Conservation (phyloP, 2,888 invertebrate species). For the Stratiomys singularior region DNA sequence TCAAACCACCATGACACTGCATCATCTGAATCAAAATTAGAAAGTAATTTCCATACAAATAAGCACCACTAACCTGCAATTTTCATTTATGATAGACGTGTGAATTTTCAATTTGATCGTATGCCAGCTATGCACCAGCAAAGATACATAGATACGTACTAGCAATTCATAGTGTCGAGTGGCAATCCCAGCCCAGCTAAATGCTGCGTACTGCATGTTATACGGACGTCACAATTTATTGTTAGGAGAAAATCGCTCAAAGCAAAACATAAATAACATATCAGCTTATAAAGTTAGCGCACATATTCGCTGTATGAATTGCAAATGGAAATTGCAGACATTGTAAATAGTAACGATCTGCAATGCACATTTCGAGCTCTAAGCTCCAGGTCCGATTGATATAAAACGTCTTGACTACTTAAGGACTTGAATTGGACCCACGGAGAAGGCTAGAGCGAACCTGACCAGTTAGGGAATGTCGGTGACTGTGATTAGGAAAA, state of each 20-base stretch:
- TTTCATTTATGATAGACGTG: constrained; percentile 42
- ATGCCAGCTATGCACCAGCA: background rate
- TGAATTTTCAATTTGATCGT: constrained; percentile 44
- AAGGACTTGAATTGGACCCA: background rate
- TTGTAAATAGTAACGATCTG: constrained; percentile 49
- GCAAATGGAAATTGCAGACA: constrained; percentile 50
- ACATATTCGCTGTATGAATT: constrained; percentile 48
- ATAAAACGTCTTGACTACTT: constrained; percentile 30
- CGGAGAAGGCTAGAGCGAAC: constrained; percentile 8
- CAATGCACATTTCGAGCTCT: constrained; percentile 9
- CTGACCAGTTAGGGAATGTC: constrained; percentile 4
- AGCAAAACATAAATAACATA: constrained; percentile 40
- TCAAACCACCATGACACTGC: background rate
- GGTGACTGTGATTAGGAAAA: background rate
- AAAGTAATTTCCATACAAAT: constrained; percentile 44
- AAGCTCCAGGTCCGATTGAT: constrained; percentile 29
- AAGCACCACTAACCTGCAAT: constrained; percentile 40
- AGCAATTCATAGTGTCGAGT: constrained; percentile 4
- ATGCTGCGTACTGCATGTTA: background rate
- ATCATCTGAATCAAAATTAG: constrained; percentile 28
- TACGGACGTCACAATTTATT: constrained; percentile 25
- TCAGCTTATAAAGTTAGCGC: constrained; percentile 34
- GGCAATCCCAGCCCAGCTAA: background rate
- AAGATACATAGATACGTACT: background rate
- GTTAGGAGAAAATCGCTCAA: constrained; percentile 40